Conservation (phyloP, 2,113 vertebrate species). For the Antigone vipio region DNA sequence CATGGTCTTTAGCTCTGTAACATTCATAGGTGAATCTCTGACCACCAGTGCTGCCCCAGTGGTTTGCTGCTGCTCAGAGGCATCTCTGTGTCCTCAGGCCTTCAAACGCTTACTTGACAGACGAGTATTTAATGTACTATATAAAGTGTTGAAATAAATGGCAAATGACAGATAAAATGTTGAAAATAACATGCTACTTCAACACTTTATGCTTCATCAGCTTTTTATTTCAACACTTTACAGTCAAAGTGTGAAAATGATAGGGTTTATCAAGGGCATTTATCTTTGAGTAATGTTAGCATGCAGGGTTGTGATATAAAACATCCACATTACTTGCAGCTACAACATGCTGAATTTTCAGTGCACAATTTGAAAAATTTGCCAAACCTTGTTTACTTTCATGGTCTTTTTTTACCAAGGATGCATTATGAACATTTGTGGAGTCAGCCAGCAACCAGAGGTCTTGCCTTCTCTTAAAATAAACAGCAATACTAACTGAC, state of each 20-base stretch:
- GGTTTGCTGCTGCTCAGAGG: not conserved
- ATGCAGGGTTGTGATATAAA: not conserved
- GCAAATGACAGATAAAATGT: slow-evolving; percentile 62
- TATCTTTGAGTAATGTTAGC: slow-evolving; percentile 50
- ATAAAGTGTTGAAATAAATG: slow-evolving; percentile 48
- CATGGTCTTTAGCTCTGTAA: not conserved
- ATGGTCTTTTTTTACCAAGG: not conserved
- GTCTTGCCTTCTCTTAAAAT: not conserved
- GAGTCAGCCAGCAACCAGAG: not conserved
- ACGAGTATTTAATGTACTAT: not conserved
- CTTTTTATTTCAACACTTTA: slow-evolving; percentile 57
- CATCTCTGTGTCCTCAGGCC: not conserved
- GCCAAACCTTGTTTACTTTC: not conserved
- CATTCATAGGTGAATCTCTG: not conserved
- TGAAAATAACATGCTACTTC: slow-evolving; percentile 56
- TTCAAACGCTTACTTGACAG: not conserved
- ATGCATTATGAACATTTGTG: not conserved
- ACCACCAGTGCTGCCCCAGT: not conserved
- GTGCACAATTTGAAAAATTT: not conserved
- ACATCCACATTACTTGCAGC: not conserved
- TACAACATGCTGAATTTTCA: not conserved
- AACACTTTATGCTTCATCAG: slow-evolving; percentile 49
- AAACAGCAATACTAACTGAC: not conserved
- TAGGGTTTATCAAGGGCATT: slow-evolving; percentile 52
- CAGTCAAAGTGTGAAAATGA: slow-evolving; percentile 38